Percentiles rank a stretch among this genome's conserved stretches.
Conservation (phyloP, 1,140 invertebrate species). For the Riptortus pedestris region DNA sequence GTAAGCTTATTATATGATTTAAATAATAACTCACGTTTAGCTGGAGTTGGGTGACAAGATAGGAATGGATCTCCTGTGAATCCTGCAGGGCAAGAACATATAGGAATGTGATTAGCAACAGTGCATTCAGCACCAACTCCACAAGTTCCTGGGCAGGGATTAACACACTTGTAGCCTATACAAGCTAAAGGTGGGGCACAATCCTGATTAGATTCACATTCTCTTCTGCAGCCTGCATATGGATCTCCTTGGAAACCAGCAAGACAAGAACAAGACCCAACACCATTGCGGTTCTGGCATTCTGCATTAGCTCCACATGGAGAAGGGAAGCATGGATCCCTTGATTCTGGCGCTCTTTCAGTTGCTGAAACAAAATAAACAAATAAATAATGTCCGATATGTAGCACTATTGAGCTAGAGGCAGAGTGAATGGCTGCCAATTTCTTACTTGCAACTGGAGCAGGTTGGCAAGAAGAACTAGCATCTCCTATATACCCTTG, state of each 20-base stretch:
- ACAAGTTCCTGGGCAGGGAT: slow-evolving; percentile 46
- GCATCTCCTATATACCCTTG: slow-evolving; percentile 45
- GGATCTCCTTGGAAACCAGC: slow-evolving; percentile 42
- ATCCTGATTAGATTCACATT: slow-evolving; percentile 40
- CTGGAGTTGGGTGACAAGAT: slow-evolving; percentile 37
- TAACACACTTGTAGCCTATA: slow-evolving; percentile 42
- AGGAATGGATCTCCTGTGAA: slow-evolving; percentile 50
- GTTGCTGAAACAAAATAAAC: slow-evolving; percentile 33
- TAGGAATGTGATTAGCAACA: slow-evolving; percentile 42
- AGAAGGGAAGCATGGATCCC: slow-evolving; percentile 36
- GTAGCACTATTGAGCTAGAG: not conserved
- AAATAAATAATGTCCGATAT: too few relatives aligned
- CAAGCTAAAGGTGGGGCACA: slow-evolving; percentile 43
- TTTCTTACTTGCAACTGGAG: slow-evolving; percentile 32
- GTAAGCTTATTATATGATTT: not conserved
- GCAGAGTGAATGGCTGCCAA: not conserved
- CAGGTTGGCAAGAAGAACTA: slow-evolving; percentile 36
- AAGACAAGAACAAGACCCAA: slow-evolving; percentile 39
- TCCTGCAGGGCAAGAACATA: slow-evolving; percentile 42
- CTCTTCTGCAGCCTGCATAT: slow-evolving; percentile 38
- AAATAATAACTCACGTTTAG: slow-evolving; percentile 35
- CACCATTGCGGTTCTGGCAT: slow-evolving; percentile 37
- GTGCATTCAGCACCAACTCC: slow-evolving; percentile 44
- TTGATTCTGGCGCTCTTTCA: slow-evolving; percentile 32
- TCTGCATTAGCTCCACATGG: slow-evolving; percentile 41